A percentile compares a stretch with the other conserved stretches of the same genome.
These are phyloP conservation scores for Drosophila tanythrix DNA, from an alignment of 2,888 invertebrate species.

Conservation along the genomic window DNA sequence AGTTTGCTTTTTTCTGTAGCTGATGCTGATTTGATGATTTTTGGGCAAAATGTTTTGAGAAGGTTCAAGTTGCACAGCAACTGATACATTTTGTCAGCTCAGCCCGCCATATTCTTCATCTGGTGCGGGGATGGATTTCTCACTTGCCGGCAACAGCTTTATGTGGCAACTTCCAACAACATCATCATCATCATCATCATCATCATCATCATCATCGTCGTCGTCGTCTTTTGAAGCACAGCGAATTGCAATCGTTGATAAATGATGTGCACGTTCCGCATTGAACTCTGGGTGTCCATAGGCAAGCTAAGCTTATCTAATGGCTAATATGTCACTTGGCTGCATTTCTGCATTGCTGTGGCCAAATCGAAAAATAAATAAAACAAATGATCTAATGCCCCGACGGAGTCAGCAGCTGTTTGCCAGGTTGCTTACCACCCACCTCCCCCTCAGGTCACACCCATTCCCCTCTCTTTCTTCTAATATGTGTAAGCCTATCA, in stretches of 20 bases:
- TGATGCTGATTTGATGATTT: conserved; percentile 38
- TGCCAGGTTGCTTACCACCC: conserved; percentile 1
- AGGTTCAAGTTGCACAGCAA: conserved; percentile 1
- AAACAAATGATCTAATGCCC: conserved; percentile 66
- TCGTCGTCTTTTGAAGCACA: conserved; percentile 8
- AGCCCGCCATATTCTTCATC: neutral
- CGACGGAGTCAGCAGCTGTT: conserved; percentile 34
- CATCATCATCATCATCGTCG: conserved; percentile 26
- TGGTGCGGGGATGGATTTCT: neutral
- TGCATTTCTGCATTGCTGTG: conserved; percentile 64
- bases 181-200: conserved; percentile 27
- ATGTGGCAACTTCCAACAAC: conserved; percentile 20
- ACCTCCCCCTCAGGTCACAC: neutral
- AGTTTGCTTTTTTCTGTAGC: conserved; percentile 44
- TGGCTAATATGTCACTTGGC: conserved; percentile 69
- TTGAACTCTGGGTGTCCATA: conserved; percentile 5
- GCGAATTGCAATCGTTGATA: conserved; percentile 75
- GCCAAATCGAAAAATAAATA: conserved; percentile 78
- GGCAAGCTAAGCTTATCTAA: conserved; percentile 27
- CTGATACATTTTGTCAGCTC: conserved; percentile 12
- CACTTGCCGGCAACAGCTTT: conserved; percentile 1
- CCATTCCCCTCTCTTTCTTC: neutral
- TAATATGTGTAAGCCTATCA: conserved; percentile 53
- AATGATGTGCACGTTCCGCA: conserved; percentile 60
- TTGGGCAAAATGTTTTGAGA: conserved; percentile 4